Conservation (phyloP, 2,888 invertebrate species). For the Mactromeris polynyma region DNA sequence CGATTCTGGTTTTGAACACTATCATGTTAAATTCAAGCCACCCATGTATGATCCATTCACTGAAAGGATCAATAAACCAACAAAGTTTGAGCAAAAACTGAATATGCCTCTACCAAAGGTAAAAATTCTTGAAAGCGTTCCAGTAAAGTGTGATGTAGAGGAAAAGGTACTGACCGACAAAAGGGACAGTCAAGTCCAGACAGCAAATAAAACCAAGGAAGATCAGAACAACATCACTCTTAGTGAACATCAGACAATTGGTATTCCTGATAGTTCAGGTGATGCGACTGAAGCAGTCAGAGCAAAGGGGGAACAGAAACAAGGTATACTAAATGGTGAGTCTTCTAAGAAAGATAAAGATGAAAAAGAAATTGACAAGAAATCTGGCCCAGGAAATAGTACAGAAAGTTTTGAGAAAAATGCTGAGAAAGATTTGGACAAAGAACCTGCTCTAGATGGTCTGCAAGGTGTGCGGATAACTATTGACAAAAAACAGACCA, state of each 20-base stretch:
- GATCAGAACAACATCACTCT: background rate
- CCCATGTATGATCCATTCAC: conserved; percentile 38
- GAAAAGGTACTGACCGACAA: background rate
- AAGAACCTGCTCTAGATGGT: background rate
- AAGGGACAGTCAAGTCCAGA: background rate
- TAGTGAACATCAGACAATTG: background rate
- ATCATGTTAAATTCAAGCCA: conserved; percentile 2
- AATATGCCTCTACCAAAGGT: conserved; percentile 57
- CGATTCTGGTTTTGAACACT: background rate
- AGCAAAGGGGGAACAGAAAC: background rate
- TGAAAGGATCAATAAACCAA: conserved; percentile 30
- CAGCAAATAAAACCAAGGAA: background rate
- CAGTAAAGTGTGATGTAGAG: conserved; percentile 1
- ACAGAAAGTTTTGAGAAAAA: background rate
- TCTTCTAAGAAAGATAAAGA: background rate
- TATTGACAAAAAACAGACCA: conserved; percentile 27
- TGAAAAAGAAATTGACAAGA: background rate
- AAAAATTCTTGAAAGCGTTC: conserved; percentile 58
- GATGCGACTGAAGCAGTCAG: background rate
- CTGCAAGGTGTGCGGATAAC: conserved; percentile 29
- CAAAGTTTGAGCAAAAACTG: conserved; percentile 52
- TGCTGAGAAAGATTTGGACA: background rate
- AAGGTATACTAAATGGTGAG: background rate
- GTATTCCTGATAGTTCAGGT: background rate
- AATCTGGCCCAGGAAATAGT: background rate